phyloP scores from a whole-genome alignment of 2,113 vertebrate genomes.

The Noturus placidus region DNA sequence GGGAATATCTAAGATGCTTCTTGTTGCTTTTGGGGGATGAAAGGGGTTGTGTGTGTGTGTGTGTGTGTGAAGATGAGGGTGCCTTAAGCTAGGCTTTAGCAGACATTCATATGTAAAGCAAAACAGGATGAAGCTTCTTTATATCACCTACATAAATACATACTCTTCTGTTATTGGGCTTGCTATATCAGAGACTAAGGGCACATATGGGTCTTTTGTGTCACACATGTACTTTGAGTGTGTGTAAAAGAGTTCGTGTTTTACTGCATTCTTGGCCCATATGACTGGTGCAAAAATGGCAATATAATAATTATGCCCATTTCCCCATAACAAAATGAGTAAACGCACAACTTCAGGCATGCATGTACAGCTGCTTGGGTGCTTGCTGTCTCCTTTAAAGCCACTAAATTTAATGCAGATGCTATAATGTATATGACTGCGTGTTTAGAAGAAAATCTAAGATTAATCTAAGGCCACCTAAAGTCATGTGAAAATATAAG shows the following conservation, averaged over 20 bases:
- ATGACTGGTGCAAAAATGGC: constrained; percentile 42
- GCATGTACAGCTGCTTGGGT: constrained; percentile 63
- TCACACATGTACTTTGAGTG: constrained; percentile 39
- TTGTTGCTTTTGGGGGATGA: constrained; percentile 38
- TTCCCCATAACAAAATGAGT: constrained; percentile 52
- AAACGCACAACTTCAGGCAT: constrained; percentile 48
- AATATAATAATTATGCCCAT: constrained; percentile 60
- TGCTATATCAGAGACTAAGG: constrained; percentile 43
- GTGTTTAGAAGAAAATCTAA: constrained; percentile 31
- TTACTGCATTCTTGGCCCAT: constrained; percentile 55
- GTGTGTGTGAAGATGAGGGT: constrained; percentile 10
- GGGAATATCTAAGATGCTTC: constrained; percentile 53
- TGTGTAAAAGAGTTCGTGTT: constrained; percentile 37
- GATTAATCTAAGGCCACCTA: constrained; percentile 3
- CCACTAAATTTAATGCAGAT: constrained; percentile 71
- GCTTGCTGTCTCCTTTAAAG: constrained; percentile 63
- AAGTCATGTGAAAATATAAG: too few relatives aligned
- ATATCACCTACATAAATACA: not conserved
- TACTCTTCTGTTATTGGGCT: constrained; percentile 5
- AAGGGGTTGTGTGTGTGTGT: not conserved
- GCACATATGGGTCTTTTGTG: constrained; percentile 53
- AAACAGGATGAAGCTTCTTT: constrained; percentile 38
- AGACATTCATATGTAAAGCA: constrained; percentile 34
- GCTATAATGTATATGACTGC: constrained; percentile 52
- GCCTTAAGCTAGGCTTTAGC: constrained; percentile 32